Base-by-base conservation (phyloP, 2,797 vertebrate genomes). In the Danio kyathit region DNA sequence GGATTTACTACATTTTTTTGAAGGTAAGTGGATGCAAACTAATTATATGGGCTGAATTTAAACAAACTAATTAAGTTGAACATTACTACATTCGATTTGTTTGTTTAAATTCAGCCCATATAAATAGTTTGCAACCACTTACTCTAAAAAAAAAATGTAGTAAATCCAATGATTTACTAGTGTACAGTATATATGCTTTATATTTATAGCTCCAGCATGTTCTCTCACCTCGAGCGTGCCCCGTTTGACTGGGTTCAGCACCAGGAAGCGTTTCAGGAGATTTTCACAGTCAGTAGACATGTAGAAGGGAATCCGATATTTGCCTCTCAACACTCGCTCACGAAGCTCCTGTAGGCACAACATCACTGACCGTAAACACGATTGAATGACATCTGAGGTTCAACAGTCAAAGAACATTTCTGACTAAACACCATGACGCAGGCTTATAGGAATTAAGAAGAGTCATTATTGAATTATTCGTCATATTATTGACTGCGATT, bases 241-340 rank as follows among this genome's bases (percentile, higher is more conserved):
- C 86, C 96, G 92, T 89, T 96, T 97, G 79, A 93, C 89, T 79
- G 96, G 96, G 86, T 97, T 97, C 88, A 97, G 95, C 93, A 97
- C 96, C 92, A 97, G 91, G 89, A 97, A 96, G 80, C 95, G 95
- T 87, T 96, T 96, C 81, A 97, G 95, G 75, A 97, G 95, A 89
- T 96, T 96, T 92, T 97, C 96, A 90, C 96, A 97, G 93, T 97
- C 96, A 61, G 96, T 97, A 82, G 96, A 97, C 96, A 97, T 97
- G 92, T 96, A 97, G 92, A 97, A 97, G 78, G 96, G 96, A 88
- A 97, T 96, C 83, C 96, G 93, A 89, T 97, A 97, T 90, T 97
- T 97, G 51, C 96, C 96, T 81, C 95, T 92, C 66, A 97, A 89
- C 38, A 97, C 96, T 84, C 96, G 92, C 85, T 96, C 96, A 88